These are phyloP conservation scores for Protonibea diacanthus DNA, from an alignment of 2,797 vertebrate species.

Conservation along the genomic window DNA sequence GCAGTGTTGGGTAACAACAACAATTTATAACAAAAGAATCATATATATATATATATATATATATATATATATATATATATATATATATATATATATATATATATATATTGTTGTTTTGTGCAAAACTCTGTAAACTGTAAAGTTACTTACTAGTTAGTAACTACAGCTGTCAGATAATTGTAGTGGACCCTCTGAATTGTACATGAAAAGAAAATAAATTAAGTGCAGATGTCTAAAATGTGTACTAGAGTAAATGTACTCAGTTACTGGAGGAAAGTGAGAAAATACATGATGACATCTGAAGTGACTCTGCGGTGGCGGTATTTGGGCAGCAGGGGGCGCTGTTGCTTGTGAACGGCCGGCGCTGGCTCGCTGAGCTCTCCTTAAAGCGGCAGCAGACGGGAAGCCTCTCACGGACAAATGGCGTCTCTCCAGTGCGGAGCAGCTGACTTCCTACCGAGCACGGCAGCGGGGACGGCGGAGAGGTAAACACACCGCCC, in stretches of 20 bases:
- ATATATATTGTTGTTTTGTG: no score
- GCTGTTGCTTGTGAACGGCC: not conserved
- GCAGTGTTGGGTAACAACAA: no score
- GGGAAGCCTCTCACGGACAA: constrained; percentile 69
- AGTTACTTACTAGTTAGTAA: no score
- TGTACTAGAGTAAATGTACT: not conserved
- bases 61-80: no score
- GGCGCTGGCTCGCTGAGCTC: not conserved
- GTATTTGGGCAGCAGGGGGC: constrained; percentile 38
- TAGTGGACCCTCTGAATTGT: not conserved
- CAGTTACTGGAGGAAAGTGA: not conserved
- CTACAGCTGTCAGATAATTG: no score
- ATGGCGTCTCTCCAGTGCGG: constrained; percentile 83
- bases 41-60: no score
- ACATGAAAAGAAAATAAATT: not conserved
- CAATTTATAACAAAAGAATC: no score
- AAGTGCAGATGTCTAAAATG: no score
- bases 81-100: no score
- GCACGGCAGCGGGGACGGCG: constrained; percentile 59
- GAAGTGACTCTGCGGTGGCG: not conserved
- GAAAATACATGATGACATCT: no score
- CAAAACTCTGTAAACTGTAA: no score
- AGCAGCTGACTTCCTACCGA: constrained; percentile 80
- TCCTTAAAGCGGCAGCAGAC: constrained; percentile 43
- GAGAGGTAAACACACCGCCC: constrained; percentile 75